These are phyloP conservation scores for Linyphia triangularis DNA, from an alignment of 2,888 invertebrate genomes.

Conservation along the genomic window DNA sequence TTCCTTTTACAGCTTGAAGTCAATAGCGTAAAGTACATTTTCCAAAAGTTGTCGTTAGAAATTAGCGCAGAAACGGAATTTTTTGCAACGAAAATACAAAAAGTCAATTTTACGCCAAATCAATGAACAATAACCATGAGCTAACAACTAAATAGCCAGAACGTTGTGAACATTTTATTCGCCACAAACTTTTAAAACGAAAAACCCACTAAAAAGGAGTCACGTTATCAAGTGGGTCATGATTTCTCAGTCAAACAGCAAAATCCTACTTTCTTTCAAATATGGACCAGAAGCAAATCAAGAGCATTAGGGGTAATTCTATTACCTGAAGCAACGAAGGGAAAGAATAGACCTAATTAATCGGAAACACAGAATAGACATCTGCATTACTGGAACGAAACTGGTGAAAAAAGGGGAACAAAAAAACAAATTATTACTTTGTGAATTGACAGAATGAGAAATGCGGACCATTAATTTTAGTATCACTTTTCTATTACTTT, in stretches of 20 bases:
- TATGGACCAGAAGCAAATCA: constrained; percentile 26
- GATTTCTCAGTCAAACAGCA: not conserved
- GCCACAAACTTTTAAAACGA: not conserved
- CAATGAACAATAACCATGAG: too few relatives aligned
- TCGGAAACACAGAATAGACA: constrained; percentile 14
- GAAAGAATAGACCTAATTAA: constrained; percentile 14
- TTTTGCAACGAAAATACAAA: too few relatives aligned
- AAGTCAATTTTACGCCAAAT: too few relatives aligned
- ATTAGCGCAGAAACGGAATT: too few relatives aligned
- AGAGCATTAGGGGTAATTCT: constrained; percentile 1
- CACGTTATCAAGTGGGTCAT: constrained; percentile 2
- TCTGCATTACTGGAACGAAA: not conserved
- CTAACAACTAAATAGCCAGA: too few relatives aligned
- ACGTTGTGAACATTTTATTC: not conserved
- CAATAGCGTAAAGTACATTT: too few relatives aligned
- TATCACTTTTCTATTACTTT: not conserved
- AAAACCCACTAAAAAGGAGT: not conserved
- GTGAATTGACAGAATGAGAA: not conserved
- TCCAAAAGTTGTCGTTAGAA: too few relatives aligned
- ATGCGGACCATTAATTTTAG: not conserved
- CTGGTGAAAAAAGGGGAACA: not conserved
- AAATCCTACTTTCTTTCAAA: constrained; percentile 17
- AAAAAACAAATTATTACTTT: not conserved
- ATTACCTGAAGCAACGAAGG: constrained; percentile 1
- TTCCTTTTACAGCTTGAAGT: too few relatives aligned